Percentiles rank a stretch among this genome's conserved stretches.
Conservation (phyloP, 2,888 invertebrate genomes). For the Dryomyza anilis region DNA sequence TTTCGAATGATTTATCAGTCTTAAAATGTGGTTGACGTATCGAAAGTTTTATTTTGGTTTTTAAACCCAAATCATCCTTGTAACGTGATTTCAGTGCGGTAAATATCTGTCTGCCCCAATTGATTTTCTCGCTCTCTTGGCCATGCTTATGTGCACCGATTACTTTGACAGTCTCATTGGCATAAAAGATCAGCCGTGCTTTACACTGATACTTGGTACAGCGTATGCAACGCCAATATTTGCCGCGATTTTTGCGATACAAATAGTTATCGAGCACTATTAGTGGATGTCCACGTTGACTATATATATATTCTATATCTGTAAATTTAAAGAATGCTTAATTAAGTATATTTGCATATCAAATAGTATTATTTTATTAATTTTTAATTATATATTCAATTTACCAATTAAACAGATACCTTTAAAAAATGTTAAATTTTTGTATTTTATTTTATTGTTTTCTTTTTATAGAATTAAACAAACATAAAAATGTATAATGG, state of each 20-base stretch:
- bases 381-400: neutral
- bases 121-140: conserved; percentile 48
- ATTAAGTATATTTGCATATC: neutral
- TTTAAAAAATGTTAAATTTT: too few species aligned
- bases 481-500: too few species aligned
- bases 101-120: conserved; percentile 39
- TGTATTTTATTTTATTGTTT: too few species aligned
- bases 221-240: conserved; percentile 52
- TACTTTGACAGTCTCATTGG: conserved; percentile 38
- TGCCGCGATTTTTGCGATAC: conserved; percentile 50
- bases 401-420: neutral
- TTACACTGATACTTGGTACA: conserved; percentile 48
- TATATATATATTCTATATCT: conserved; percentile 49
- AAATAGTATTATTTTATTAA: neutral
- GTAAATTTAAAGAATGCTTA: conserved; percentile 30
- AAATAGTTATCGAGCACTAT: conserved; percentile 49
- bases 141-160: conserved; percentile 48
- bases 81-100: conserved; percentile 29
- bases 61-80: conserved; percentile 18
- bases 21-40: conserved; percentile 41
- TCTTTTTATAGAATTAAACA: too few species aligned
- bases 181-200: conserved; percentile 46
- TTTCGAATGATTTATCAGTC: conserved; percentile 26
- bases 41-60: conserved; percentile 31
- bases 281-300: conserved; percentile 49